Base-by-base conservation (phyloP, 2,113 vertebrate species). In the Nanorana parkeri region DNA sequence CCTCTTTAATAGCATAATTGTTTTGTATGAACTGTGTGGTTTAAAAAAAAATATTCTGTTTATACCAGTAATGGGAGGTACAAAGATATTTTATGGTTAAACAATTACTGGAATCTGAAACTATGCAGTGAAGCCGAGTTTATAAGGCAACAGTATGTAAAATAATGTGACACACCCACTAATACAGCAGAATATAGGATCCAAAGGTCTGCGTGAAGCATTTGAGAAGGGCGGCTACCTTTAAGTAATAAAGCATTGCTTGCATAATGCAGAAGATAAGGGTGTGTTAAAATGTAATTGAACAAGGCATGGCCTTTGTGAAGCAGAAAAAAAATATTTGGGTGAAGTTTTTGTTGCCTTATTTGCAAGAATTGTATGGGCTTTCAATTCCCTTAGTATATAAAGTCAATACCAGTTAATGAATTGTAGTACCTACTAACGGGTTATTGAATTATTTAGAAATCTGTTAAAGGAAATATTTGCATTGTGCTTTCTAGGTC, bases 201-300 rank as follows among this genome's bases (percentile, higher is more conserved):
- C 77, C 77, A 79, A 79, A 79, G 77, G 65, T 79, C 76, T 26
- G 19, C 23, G 3, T 54, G 16, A 52, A 69, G 29, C 65, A 36
- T 69, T 80, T 80, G 66, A 80, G 36, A 15, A 80, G 65, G 77
- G 77, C 52, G 64, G 65, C 21, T 41, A 58, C 77, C 65, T 17
- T 36, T n/a, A 17, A 55, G 19, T 28, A 79, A 58, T 78, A 68
- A 77, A 55, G 24, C 21, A 17, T 52, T 68, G 13, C 29, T 56
- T 68, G 52, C 61, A 61, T 61, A 69, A 60, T 20, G 24, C 78
- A 36, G n/a, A 2, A 80, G 78, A 80, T 80, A 69, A 78, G 78
- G 65, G 78, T 36, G 66, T 69, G 67, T 19, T 26, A 36, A 58
- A 21, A 58, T 68, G 63, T 54, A 41, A 28, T 29, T 78, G 17